Evolutionary conservation across 2,113 vertebrate genomes (phyloP).

Genomic region (Orcinus orca): DNA sequence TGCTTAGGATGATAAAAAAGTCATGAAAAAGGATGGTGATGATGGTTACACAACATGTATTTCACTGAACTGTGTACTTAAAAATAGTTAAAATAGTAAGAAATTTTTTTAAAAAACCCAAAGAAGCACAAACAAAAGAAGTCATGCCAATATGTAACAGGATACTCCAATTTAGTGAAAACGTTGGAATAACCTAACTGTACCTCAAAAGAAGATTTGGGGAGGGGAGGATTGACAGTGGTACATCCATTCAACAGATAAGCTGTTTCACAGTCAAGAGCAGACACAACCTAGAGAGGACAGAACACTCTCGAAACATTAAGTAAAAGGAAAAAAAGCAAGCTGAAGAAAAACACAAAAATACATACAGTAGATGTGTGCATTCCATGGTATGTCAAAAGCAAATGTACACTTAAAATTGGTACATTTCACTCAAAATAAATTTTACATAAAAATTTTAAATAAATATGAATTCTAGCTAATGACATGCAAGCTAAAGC

Average conservation of each 20-base stretch:
- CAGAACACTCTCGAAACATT: neutral
- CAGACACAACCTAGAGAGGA: neutral
- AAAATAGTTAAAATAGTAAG: neutral
- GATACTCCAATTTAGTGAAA: neutral
- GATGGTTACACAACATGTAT: too few species aligned
- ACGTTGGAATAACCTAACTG: neutral
- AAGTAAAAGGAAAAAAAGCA: neutral
- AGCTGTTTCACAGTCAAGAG: neutral
- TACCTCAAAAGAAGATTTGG: neutral
- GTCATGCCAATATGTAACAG: neutral
- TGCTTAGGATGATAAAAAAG: too few species aligned
- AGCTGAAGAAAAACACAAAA: neutral
- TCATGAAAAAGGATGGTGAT: too few species aligned
- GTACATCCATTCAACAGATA: neutral
- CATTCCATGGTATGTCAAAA: neutral
- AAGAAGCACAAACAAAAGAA: neutral
- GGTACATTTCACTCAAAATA: neutral
- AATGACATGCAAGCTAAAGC: neutral
- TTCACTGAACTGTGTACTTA: too few species aligned
- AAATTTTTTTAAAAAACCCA: neutral
- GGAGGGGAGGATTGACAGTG: neutral
- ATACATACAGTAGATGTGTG: neutral
- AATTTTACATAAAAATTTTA: neutral
- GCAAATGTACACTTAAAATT: neutral
- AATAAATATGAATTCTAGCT: neutral